A percentile compares a stretch with the other conserved stretches of the same genome.
These are phyloP conservation scores for Beaufortia kweichowensis DNA, from an alignment of 2,113 vertebrate species.

Conservation along the genomic window DNA sequence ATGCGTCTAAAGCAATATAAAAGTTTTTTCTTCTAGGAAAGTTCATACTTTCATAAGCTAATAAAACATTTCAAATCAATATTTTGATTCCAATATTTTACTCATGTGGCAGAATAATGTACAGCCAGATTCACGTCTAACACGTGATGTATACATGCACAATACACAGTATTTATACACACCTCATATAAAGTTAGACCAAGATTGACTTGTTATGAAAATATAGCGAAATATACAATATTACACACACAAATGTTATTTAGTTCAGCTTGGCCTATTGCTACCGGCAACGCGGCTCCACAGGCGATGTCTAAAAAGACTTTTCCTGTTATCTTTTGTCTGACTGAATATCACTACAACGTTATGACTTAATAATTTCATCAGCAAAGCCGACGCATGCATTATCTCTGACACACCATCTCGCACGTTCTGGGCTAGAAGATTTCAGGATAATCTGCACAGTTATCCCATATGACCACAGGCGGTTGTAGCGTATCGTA, in stretches of 20 bases:
- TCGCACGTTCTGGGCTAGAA: conserved; percentile 10
- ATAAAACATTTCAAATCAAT: too few species aligned
- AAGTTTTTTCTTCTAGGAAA: too few species aligned
- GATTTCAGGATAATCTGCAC: conserved; percentile 30
- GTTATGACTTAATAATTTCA: conserved; percentile 41
- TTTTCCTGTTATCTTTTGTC: conserved; percentile 32
- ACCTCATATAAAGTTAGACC: too few species aligned
- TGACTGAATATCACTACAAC: conserved; percentile 14
- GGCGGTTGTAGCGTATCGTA: conserved; percentile 28
- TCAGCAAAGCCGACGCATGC: conserved; percentile 10
- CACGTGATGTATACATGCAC: too few species aligned
- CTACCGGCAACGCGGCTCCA: conserved; percentile 13
- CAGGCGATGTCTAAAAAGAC: conserved; percentile 18
- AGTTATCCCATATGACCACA: conserved; percentile 23
- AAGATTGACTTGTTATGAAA: conserved; percentile 1
- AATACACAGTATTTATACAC: too few species aligned
- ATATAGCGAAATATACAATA: background rate
- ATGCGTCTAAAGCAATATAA: too few species aligned
- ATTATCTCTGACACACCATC: conserved; percentile 33
- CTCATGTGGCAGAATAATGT: too few species aligned
- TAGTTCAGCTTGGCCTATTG: conserved; percentile 11
- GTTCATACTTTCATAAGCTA: too few species aligned
- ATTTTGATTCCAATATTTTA: too few species aligned
- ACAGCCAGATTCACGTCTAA: too few species aligned
- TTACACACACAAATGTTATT: conserved; percentile 8